Percentiles rank a stretch among this genome's conserved stretches.
phyloP scores from a whole-genome alignment of 2,888 invertebrate genomes.

The Polia nebulosa region DNA sequence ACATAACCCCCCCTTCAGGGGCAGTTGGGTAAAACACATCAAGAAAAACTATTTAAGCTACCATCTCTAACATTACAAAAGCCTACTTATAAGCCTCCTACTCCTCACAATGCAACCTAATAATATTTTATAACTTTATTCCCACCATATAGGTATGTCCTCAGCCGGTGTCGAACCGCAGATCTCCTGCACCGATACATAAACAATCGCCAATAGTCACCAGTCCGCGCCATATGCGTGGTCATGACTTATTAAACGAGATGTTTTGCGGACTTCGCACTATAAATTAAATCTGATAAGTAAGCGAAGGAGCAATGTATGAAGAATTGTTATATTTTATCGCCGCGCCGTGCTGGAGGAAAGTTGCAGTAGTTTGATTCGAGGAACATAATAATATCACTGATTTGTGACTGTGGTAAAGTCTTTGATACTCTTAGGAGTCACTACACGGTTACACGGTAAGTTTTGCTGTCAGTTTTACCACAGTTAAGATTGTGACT shows the following conservation, averaged over 20 bases:
- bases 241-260: conserved; percentile 65
- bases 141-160: conserved; percentile 43
- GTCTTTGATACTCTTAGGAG: no score
- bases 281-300: conserved; percentile 63
- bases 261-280: conserved; percentile 56
- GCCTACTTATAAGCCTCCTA: background rate
- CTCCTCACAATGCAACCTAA: conserved; percentile 10
- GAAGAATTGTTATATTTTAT: conserved; percentile 49
- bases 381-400: background rate
- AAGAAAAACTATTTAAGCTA: background rate
- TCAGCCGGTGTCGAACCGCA: conserved; percentile 49
- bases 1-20: no score
- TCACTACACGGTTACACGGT: no score
- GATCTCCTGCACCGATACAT: conserved; percentile 48
- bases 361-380: conserved; percentile 22
- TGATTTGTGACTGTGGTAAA: background rate
- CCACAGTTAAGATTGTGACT: no score
- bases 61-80: conserved; percentile 13
- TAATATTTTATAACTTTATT: conserved; percentile 62
- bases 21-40: no score
- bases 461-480: no score
- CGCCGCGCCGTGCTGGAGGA: conserved; percentile 6
- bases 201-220: conserved; percentile 57
- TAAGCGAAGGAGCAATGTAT: conserved; percentile 53
- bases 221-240: conserved; percentile 66